A percentile compares a stretch with the other conserved stretches of the same genome.
Conservation (phyloP, 2,888 invertebrate species). For the Anorthoa munda region DNA sequence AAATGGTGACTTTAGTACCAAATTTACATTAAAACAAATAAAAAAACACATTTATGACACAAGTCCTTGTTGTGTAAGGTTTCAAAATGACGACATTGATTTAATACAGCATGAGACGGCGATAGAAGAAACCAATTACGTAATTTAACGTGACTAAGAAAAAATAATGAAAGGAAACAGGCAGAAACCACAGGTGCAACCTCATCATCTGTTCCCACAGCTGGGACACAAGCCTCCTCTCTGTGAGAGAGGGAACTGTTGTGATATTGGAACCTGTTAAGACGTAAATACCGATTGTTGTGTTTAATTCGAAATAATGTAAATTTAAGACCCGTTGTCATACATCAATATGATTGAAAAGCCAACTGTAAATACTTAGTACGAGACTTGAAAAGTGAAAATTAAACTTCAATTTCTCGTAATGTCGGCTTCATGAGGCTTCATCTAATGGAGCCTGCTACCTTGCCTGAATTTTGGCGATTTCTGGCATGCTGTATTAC, state of each 20-base stretch:
- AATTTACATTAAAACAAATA: too few relatives aligned
- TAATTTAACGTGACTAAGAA: conserved; percentile 15
- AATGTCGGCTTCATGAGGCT: not conserved
- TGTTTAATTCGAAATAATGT: conserved; percentile 43
- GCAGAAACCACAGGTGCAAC: conserved; percentile 15
- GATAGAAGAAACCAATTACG: not conserved
- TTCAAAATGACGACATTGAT: not conserved
- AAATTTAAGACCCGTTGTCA: not conserved
- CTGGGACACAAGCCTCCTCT: too few relatives aligned
- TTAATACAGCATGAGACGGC: not conserved
- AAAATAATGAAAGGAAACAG: conserved; percentile 7
- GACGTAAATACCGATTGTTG: conserved; percentile 22
- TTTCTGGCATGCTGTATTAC: not conserved
- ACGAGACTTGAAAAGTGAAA: not conserved
- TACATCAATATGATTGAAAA: not conserved
- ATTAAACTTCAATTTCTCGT: not conserved
- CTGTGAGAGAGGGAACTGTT: too few relatives aligned
- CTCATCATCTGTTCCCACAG: too few relatives aligned
- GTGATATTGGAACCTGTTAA: conserved; percentile 26
- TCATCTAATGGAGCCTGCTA: too few relatives aligned
- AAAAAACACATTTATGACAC: not conserved
- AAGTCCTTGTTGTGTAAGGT: not conserved
- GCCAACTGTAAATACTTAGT: not conserved
- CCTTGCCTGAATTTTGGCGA: not conserved
- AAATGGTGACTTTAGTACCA: conserved; percentile 30